Percentiles rank a stretch among this genome's conserved stretches.
Evolutionary conservation across 2,797 vertebrate species (phyloP).

Genomic region (Sebastes trivittatus): DNA sequence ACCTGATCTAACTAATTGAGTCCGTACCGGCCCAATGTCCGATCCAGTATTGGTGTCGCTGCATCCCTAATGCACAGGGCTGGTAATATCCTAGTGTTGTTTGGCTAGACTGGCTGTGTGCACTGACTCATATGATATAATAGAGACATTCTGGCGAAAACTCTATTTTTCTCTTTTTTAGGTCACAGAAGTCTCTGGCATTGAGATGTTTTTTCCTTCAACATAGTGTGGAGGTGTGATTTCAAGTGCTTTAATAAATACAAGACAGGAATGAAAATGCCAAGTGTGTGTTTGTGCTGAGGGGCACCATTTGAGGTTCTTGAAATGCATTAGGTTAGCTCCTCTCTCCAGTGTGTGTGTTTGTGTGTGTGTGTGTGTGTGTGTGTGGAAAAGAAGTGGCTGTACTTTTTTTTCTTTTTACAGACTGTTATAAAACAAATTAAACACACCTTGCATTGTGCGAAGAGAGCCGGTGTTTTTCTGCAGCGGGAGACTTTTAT

Average conservation of each 20-base stretch:
- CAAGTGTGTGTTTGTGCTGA: constrained; percentile 68
- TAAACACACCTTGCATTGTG: constrained; percentile 31
- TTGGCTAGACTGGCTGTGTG: background rate
- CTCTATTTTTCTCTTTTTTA: constrained; percentile 27
- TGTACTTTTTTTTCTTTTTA: constrained; percentile 33
- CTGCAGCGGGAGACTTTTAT: constrained; percentile 10
- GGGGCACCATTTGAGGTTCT: constrained; percentile 57
- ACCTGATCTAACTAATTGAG: too few relatives aligned
- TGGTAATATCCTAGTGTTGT: background rate
- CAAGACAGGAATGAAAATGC: constrained; percentile 63
- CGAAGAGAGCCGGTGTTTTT: constrained; percentile 9
- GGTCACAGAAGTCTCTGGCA: constrained; percentile 24
- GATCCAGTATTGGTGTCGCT: too few relatives aligned
- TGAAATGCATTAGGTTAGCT: constrained; percentile 67
- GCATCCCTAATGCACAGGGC: background rate
- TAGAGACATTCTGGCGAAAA: background rate
- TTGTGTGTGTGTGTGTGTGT: too few relatives aligned
- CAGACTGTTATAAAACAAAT: constrained; percentile 50
- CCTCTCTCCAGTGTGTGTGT: constrained; percentile 26
- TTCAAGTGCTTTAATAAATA: constrained; percentile 70
- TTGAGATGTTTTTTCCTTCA: constrained; percentile 5
- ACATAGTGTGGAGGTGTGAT: constrained; percentile 41
- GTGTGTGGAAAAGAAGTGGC: constrained; percentile 22
- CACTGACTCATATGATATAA: background rate
- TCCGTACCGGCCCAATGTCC: too few relatives aligned